These are phyloP conservation scores for Erinaceus europaeus DNA, from an alignment of 2,113 vertebrate species.

Conservation along the genomic window DNA sequence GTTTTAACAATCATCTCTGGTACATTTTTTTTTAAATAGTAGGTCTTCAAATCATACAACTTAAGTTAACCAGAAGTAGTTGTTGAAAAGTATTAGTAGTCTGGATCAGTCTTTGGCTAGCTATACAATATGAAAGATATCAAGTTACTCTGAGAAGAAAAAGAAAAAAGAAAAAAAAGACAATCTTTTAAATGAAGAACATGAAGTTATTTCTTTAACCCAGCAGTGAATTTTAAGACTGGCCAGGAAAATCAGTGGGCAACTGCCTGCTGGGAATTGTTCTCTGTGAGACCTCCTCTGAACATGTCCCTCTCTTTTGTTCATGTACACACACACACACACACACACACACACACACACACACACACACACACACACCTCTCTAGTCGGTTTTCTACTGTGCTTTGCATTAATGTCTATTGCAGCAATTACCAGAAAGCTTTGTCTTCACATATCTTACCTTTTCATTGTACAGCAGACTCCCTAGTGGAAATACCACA, in stretches of 20 bases:
- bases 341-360: accelerated
- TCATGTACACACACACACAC: accelerated
- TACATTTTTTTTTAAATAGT: neutral
- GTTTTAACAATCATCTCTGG: neutral
- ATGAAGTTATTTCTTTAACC: neutral
- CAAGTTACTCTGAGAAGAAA: neutral
- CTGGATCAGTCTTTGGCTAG: neutral
- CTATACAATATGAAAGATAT: too few species aligned
- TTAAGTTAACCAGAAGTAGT: neutral
- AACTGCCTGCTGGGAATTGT: neutral
- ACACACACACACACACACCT: too few species aligned
- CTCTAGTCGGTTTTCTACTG: neutral
- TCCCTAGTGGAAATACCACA: neutral
- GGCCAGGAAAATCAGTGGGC: neutral
- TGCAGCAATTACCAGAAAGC: neutral
- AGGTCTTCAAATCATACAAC: neutral
- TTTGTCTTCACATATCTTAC: neutral
- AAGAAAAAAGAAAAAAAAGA: neutral
- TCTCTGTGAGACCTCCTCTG: neutral
- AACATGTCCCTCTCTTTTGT: neutral
- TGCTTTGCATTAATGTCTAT: neutral
- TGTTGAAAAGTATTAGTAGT: neutral
- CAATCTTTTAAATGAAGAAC: neutral
- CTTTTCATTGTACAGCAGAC: neutral
- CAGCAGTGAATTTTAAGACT: neutral